Conservation (phyloP, 2,113 vertebrate genomes). For the crab-eating macaque (Macaca fascicularis) region DNA sequence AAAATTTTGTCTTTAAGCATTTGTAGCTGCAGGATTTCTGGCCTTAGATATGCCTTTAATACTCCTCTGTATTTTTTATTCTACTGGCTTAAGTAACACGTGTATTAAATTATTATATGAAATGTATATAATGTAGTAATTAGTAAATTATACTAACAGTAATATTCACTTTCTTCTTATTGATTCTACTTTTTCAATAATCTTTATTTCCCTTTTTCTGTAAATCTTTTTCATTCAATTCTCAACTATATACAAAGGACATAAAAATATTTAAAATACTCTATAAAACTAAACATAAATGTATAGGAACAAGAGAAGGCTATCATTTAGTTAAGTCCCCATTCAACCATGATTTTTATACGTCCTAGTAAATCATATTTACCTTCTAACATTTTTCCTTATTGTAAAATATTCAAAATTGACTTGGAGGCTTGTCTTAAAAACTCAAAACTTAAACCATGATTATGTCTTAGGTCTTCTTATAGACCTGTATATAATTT, state of each 20-base stretch:
- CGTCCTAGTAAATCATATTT: constrained; percentile 37
- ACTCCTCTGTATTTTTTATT: not conserved
- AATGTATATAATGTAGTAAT: not conserved
- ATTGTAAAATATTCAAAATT: constrained; percentile 49
- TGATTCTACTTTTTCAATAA: not conserved
- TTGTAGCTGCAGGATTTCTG: constrained; percentile 40
- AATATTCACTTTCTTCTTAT: not conserved
- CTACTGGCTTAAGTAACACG: not conserved
- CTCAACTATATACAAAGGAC: not conserved
- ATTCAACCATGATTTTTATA: constrained; percentile 43
- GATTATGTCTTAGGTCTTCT: not conserved
- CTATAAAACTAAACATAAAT: constrained; percentile 60
- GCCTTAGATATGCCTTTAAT: constrained; percentile 23
- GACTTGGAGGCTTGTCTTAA: constrained; percentile 26
- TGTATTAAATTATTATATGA: not conserved
- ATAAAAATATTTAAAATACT: constrained; percentile 65
- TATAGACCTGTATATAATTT: not conserved
- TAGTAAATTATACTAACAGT: constrained; percentile 35
- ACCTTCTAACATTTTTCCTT: constrained; percentile 34
- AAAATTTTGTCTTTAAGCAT: constrained; percentile 21
- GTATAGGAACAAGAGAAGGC: not conserved
- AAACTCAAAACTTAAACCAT: not conserved
- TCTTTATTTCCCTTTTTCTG: constrained; percentile 17
- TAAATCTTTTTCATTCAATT: constrained; percentile 43
- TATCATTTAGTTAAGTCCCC: constrained; percentile 21